Conservation (phyloP, 2,888 invertebrate genomes). For the Melinaea menophilus region DNA sequence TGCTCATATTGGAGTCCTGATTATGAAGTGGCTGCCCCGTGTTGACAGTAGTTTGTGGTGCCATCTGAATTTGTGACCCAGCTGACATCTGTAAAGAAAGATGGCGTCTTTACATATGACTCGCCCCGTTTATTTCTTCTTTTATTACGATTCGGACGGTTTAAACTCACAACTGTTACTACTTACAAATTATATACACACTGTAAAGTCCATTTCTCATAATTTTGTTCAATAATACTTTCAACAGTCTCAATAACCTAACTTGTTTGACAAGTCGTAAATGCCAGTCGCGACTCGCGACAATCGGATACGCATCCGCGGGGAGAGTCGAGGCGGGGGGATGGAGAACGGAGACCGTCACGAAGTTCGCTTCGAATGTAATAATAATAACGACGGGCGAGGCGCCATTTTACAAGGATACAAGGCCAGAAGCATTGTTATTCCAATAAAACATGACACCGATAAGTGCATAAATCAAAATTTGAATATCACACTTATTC, state of each 20-base stretch:
- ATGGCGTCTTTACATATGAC: constrained; percentile 78
- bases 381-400: constrained; percentile 70
- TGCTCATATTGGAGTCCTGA: constrained; percentile 99
- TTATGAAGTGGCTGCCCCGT: constrained; percentile 90
- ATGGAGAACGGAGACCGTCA: constrained; percentile 72
- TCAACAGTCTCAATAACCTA: constrained; percentile 66
- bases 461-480: constrained; percentile 30
- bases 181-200: constrained; percentile 55
- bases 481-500: constrained; percentile 30
- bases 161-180: constrained; percentile 38
- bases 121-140: constrained; percentile 59
- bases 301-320: constrained; percentile 77
- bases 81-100: constrained; percentile 93
- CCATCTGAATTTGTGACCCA: constrained; percentile 98
- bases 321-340: constrained; percentile 51
- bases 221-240: constrained; percentile 50
- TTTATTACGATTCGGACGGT: constrained; percentile 41
- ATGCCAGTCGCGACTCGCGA: constrained; percentile 70
- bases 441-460: constrained; percentile 46
- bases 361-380: constrained; percentile 76
- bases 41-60: constrained; percentile 94
- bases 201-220: constrained; percentile 46
- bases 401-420: constrained; percentile 78
- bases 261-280: constrained; percentile 77
- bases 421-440: constrained; percentile 70